Conservation (phyloP, 2,113 vertebrate genomes). For the Desmodus rotundus region DNA sequence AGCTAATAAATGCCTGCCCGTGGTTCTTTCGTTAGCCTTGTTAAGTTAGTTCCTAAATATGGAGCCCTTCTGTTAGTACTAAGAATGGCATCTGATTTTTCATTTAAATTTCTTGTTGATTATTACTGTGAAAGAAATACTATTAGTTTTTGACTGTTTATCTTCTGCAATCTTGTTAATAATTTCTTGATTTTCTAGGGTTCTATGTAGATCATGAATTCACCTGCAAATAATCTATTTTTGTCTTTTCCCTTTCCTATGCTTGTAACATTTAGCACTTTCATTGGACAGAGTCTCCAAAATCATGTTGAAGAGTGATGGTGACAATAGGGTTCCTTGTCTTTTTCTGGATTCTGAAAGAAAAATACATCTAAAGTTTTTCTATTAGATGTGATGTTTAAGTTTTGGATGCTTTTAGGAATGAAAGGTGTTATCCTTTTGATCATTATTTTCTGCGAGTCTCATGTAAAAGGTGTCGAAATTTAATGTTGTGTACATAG, state of each 20-base stretch:
- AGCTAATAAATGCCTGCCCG: not conserved
- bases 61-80: not conserved
- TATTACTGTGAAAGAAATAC: not conserved
- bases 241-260: not conserved
- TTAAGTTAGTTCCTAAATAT: not conserved
- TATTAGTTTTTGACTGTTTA: not conserved
- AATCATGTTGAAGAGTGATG: not conserved
- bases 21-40: not conserved
- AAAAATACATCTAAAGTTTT: conserved; percentile 8
- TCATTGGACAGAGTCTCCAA: not conserved
- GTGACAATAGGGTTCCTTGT: not conserved
- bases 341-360: not conserved
- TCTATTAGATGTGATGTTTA: not conserved
- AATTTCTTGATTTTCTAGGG: not conserved
- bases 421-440: not conserved
- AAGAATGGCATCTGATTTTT: not conserved
- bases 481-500: not conserved
- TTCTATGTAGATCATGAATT: not conserved
- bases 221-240: not conserved
- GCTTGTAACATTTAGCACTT: not conserved
- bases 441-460: not conserved
- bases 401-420: not conserved
- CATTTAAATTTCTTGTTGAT: not conserved
- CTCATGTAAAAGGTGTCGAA: not conserved
- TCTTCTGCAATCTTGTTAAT: not conserved